These are phyloP conservation scores for Urosaurus nigricauda DNA, from an alignment of 2,797 vertebrate genomes.

Conservation along the genomic window DNA sequence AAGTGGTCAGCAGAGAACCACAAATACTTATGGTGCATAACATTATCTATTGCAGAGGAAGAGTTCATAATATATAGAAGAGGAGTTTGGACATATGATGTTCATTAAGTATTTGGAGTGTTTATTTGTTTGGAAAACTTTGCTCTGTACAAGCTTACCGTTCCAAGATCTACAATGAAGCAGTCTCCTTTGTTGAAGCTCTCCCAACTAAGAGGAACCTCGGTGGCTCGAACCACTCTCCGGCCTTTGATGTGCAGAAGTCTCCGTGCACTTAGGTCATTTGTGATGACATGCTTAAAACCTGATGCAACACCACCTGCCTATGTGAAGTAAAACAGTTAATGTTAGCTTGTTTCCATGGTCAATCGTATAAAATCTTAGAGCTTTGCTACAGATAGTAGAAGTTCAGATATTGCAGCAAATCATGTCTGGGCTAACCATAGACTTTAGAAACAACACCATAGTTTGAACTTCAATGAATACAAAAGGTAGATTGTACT, in stretches of 20 bases:
- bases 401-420: background rate
- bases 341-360: conserved; percentile 21
- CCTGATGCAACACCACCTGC: conserved; percentile 90
- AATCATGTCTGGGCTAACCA: background rate
- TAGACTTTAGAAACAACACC: background rate
- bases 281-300: conserved; percentile 90
- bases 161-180: conserved; percentile 91
- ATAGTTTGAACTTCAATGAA: background rate
- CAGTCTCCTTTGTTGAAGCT: conserved; percentile 94
- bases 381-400: background rate
- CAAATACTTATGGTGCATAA: background rate
- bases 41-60: background rate
- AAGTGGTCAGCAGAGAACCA: background rate
- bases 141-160: conserved; percentile 78
- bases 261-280: conserved; percentile 84
- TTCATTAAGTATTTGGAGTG: background rate
- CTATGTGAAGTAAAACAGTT: conserved; percentile 72
- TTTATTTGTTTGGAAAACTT: conserved; percentile 1
- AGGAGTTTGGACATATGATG: background rate
- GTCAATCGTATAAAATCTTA: background rate
- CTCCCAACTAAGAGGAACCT: conserved; percentile 87
- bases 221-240: conserved; percentile 87
- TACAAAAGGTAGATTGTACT: background rate
- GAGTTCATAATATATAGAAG: background rate
- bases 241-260: conserved; percentile 92